Percentiles rank a stretch among this genome's conserved stretches.
phyloP scores from a whole-genome alignment of 2,888 invertebrate species.

The Tenthredo scrophulariae region DNA sequence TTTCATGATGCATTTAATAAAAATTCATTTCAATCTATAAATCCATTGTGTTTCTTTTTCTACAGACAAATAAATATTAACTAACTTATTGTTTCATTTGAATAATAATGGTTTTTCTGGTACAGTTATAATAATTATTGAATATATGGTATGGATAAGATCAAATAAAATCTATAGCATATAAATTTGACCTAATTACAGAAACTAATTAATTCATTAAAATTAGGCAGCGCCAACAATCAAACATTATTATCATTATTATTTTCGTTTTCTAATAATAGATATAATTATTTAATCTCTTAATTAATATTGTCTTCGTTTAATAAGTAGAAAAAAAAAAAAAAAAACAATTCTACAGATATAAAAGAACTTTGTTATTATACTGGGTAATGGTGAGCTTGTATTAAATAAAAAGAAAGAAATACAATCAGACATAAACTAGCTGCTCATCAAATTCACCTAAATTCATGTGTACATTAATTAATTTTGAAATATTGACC shows the following conservation, averaged over 20 bases:
- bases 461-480: background rate
- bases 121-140: conserved; percentile 11
- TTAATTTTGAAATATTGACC: background rate
- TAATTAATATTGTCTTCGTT: conserved; percentile 35
- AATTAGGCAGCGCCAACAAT: conserved; percentile 57
- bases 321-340: conserved; percentile 3
- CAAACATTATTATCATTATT: conserved; percentile 57
- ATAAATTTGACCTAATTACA: conserved; percentile 40
- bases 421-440: conserved; percentile 18
- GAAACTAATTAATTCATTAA: conserved; percentile 24
- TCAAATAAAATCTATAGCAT: background rate
- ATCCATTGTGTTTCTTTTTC: background rate
- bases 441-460: conserved; percentile 27
- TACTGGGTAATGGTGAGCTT: conserved; percentile 30
- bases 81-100: conserved; percentile 16
- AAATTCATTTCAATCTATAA: background rate
- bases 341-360: conserved; percentile 11
- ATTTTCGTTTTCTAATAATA: conserved; percentile 59
- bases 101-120: background rate
- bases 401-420: conserved; percentile 12
- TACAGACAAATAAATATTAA: conserved; percentile 22
- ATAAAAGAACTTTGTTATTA: conserved; percentile 33
- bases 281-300: conserved; percentile 17
- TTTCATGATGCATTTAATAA: background rate
- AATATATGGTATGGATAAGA: background rate